Evolutionary conservation across 1,140 invertebrate genomes (phyloP).

Genomic region (Zaprionus gabonicus): DNA sequence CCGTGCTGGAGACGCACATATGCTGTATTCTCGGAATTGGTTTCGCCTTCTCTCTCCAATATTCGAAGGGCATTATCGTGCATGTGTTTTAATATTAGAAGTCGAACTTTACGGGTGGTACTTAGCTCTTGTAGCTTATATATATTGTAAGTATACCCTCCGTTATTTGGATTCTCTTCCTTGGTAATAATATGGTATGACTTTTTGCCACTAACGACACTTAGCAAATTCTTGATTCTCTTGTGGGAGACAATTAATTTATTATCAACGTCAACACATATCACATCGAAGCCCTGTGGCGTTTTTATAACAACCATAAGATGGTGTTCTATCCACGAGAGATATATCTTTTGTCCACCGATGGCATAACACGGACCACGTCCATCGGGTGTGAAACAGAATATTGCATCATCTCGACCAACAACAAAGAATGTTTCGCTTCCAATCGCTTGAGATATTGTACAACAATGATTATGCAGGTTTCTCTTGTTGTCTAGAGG

Average conservation of each 20-base stretch:
- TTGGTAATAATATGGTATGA: conserved; percentile 46
- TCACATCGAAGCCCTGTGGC: conserved; percentile 14
- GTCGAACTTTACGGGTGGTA: conserved; percentile 30
- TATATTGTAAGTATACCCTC: background rate
- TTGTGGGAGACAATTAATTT: conserved; percentile 64
- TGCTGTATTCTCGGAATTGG: conserved; percentile 22
- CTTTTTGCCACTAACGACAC: conserved; percentile 19
- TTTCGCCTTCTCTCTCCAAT: conserved; percentile 38
- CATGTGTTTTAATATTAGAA: conserved; percentile 53
- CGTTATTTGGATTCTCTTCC: background rate
- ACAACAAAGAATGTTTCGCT: conserved; percentile 51
- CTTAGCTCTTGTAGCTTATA: conserved; percentile 41
- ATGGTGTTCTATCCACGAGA: conserved; percentile 54
- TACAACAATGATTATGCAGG: conserved; percentile 47
- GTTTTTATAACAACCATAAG: conserved; percentile 46
- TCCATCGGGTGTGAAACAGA: conserved; percentile 65
- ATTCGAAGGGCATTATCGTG: conserved; percentile 50
- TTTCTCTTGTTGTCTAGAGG: conserved; percentile 38
- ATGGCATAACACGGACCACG: conserved; percentile 67
- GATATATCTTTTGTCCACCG: conserved; percentile 47
- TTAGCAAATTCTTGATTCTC: conserved; percentile 48
- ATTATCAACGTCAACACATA: conserved; percentile 57
- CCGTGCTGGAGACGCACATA: conserved; percentile 54
- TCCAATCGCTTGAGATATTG: conserved; percentile 37
- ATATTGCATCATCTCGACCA: conserved; percentile 64